Evolutionary conservation across 2,797 vertebrate species (phyloP).

Genomic region (Dromococcyx pavoninus): DNA sequence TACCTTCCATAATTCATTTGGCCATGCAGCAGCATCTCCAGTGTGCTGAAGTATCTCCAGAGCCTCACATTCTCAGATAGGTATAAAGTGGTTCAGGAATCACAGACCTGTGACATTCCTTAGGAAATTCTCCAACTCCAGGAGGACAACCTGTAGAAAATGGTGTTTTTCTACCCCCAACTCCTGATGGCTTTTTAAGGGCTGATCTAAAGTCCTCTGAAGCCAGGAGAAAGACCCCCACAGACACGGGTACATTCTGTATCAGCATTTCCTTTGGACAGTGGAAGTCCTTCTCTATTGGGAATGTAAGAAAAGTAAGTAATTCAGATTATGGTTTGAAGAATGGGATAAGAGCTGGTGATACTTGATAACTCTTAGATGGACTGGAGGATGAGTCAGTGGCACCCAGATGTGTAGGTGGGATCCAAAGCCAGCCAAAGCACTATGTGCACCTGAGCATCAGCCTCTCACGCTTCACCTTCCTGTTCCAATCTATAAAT

Average conservation of each 20-base stretch:
- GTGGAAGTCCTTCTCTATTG: neutral
- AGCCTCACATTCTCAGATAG: neutral
- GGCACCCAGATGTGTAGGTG: neutral
- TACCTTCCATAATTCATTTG: neutral
- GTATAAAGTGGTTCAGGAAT: neutral
- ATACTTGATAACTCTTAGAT: neutral
- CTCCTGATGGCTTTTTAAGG: neutral
- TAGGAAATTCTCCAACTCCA: neutral
- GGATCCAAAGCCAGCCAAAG: neutral
- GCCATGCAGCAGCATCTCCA: neutral
- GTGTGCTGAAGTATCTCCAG: neutral
- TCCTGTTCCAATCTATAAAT: neutral
- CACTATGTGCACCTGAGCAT: neutral
- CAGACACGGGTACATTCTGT: neutral
- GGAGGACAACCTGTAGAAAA: neutral
- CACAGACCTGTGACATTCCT: neutral
- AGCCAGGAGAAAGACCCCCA: neutral
- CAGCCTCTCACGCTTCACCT: neutral
- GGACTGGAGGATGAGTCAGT: neutral
- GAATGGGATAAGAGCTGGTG: neutral
- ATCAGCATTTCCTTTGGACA: neutral
- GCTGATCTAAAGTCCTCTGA: neutral
- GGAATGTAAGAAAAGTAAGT: neutral
- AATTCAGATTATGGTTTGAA: neutral
- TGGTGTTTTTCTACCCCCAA: neutral